phyloP scores from a whole-genome alignment of 2,888 invertebrate species.

The Netelia inedita region DNA sequence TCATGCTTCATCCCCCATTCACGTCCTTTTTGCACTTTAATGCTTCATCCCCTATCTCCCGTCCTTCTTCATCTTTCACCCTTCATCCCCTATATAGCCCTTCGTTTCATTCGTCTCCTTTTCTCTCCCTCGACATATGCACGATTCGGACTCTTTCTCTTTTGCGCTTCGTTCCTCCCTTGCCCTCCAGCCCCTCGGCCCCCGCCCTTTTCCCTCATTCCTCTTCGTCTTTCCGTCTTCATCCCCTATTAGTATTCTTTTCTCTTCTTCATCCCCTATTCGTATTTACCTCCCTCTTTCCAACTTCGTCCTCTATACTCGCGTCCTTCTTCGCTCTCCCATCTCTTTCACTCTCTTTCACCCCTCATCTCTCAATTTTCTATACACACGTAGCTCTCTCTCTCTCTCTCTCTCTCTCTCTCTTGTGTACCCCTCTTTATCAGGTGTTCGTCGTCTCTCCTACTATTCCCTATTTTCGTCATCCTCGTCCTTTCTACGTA shows the following conservation, averaged over 20 bases:
- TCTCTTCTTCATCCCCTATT: conserved; percentile 9
- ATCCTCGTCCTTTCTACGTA: background rate
- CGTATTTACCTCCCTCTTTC: background rate
- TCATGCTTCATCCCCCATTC: conserved; percentile 29
- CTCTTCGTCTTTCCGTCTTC: conserved; percentile 29
- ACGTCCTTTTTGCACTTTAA: conserved; percentile 44
- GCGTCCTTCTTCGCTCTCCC: conserved; percentile 32
- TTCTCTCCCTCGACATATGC: conserved; percentile 1
- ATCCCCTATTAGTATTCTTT: conserved; percentile 13
- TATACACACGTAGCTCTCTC: conserved; percentile 24
- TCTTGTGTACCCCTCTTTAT: background rate
- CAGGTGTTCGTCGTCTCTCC: background rate
- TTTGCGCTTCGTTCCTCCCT: background rate
- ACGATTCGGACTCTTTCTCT: background rate
- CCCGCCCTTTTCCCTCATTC: conserved; percentile 2
- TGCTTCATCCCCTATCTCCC: conserved; percentile 26
- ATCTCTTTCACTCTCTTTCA: conserved; percentile 16
- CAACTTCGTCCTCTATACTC: background rate
- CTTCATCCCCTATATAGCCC: conserved; percentile 10
- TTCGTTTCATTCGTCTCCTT: background rate
- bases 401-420: conserved; percentile 31
- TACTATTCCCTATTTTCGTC: background rate
- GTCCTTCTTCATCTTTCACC: conserved; percentile 69
- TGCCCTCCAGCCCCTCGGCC: no score
- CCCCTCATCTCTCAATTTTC: background rate